Percentiles rank a stretch among this genome's conserved stretches.
These are phyloP conservation scores for Macrophya alboannulata DNA, from an alignment of 2,888 invertebrate species.

Conservation along the genomic window DNA sequence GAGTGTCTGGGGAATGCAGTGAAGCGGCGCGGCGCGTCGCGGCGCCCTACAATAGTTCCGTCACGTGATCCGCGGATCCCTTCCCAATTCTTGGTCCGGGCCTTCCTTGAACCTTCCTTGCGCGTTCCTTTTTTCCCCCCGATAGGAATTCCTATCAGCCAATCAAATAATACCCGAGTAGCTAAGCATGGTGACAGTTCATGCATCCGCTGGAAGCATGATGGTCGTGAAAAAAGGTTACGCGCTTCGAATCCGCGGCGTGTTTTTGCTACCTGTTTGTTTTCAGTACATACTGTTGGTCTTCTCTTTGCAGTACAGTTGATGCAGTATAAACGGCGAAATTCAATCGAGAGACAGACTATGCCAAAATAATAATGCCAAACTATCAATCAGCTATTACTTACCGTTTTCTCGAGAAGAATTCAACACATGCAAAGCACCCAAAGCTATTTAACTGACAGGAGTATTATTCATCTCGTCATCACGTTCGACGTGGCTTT, in stretches of 20 bases:
- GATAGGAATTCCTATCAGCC: constrained; percentile 42
- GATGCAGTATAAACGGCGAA: too few species aligned
- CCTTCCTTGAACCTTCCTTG: constrained; percentile 2
- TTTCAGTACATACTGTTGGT: not conserved
- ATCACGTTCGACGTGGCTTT: not conserved
- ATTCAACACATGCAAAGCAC: not conserved
- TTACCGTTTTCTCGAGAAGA: constrained; percentile 1
- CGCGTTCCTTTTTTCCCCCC: constrained; percentile 40
- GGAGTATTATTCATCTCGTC: not conserved
- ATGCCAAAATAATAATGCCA: not conserved
- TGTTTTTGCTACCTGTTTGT: not conserved
- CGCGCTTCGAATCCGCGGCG: not conserved
- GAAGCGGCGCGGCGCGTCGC: constrained; percentile 24
- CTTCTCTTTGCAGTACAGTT: not conserved
- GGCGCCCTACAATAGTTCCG: constrained; percentile 42
- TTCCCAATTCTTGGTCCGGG: constrained; percentile 20
- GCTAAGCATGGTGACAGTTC: constrained; percentile 44
- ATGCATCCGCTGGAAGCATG: not conserved
- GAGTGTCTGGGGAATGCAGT: constrained; percentile 43
- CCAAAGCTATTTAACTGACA: not conserved
- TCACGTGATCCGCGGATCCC: constrained; percentile 27
- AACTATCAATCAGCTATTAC: constrained; percentile 18
- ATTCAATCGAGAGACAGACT: not conserved
- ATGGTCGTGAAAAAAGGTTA: not conserved
- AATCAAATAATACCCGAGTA: constrained; percentile 8